Base-by-base conservation (phyloP, 2,888 invertebrate species). In the Plebejus argus region DNA sequence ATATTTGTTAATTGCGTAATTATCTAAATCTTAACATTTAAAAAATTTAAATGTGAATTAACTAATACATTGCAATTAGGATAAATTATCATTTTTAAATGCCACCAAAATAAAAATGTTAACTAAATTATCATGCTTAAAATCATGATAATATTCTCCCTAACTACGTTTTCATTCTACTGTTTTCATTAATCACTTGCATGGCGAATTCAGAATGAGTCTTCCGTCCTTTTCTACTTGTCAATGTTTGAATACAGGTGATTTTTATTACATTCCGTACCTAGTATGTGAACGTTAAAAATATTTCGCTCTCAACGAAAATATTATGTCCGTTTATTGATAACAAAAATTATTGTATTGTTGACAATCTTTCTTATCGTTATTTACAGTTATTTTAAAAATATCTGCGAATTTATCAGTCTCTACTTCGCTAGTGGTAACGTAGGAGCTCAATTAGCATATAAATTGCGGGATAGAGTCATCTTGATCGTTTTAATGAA, bases 331-430 rank as follows among this genome's bases (percentile, higher is more conserved):
- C 89, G 89, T 89, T 89, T 87, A 84, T 86, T 89, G 87, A 87
- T 87, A 79, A 79, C 58, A 85, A 84, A 83, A 82, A 83, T 83
- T 23, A 66, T 8, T 66, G 85, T 85, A 89, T 90, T 93, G 91
- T 93, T 93, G 92, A 93, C 90, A 91, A 90, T 89, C 82, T 83
- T 87, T 87, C 88, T 89, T 85, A 87, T 91, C 92, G 92, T 92
- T 91, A 83, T 83, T 87, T 84, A 84, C 87, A 86, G 88, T 91
- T 91, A 92, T 91, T 90, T 88, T 91, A 88, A 90, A 91, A 90
- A 87, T 89, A 83, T 84, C 88, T 88, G 90, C 91, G 91, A 91
- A 90, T 91, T 90, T 89, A 88, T 87, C 88, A 88, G 87, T 81
- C 77, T 74, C 76, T 76, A 71, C 77, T 79, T 81, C 78, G 74